Conservation (phyloP, 92 coral and sea anemone species). For the Meandrina meandrites region DNA sequence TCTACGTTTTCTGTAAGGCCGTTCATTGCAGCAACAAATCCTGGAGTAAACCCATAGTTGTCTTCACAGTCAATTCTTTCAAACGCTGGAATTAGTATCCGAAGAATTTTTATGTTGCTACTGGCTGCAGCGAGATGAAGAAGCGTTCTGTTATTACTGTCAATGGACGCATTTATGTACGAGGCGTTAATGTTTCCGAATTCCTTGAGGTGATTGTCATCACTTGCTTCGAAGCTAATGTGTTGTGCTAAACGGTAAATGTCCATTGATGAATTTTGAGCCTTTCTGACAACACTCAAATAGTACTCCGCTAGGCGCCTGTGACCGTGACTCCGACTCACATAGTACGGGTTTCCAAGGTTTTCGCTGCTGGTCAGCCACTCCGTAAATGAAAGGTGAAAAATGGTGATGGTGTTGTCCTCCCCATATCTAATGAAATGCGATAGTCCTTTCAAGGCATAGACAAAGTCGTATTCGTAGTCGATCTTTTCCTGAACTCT, state of each 20-base stretch:
- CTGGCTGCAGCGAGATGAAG: conserved; percentile 66
- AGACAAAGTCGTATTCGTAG: conserved; percentile 57
- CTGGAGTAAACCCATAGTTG: conserved; percentile 64
- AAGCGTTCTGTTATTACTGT: conserved; percentile 40
- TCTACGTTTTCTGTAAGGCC: conserved; percentile 58
- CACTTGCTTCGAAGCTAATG: conserved; percentile 40
- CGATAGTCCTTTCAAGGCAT: conserved; percentile 42
- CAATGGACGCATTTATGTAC: conserved; percentile 32
- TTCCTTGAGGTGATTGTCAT: not conserved
- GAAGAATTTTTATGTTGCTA: conserved; percentile 31
- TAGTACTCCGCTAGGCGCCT: conserved; percentile 47
- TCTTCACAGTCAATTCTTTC: conserved; percentile 52
- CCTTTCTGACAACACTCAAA: not conserved
- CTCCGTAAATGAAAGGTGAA: conserved; percentile 64
- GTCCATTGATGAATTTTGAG: conserved; percentile 18
- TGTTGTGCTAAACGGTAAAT: conserved; percentile 65
- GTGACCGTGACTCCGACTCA: conserved; percentile 61
- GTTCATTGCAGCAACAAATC: conserved; percentile 59
- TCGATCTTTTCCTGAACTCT: conserved; percentile 34
- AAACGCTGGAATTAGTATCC: conserved; percentile 47
- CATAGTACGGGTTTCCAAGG: conserved; percentile 48
- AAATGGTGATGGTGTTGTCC: conserved; percentile 49
- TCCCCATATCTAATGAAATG: conserved; percentile 49
- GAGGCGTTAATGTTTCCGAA: conserved; percentile 40
- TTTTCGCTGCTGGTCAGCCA: conserved; percentile 67